Evolutionary conservation across 1,140 invertebrate species (phyloP).

Genomic region (Monochamus saltuarius): DNA sequence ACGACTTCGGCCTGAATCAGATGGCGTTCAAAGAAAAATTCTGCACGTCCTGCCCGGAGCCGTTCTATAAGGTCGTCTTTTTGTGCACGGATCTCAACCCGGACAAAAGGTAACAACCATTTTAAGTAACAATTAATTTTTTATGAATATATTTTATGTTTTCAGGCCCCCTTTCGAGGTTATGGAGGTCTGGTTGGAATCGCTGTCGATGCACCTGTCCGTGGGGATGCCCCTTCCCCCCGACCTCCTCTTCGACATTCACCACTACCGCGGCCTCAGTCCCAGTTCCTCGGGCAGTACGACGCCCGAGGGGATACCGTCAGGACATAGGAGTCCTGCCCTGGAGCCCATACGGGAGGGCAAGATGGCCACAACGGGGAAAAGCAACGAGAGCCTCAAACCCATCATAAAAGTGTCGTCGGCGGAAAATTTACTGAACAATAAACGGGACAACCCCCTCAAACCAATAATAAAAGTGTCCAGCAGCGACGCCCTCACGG

Average conservation of each 20-base stretch:
- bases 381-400: conserved; percentile 31
- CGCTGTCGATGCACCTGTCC: conserved; percentile 70
- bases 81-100: conserved; percentile 87
- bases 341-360: conserved; percentile 49
- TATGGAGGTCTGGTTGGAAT: conserved; percentile 81
- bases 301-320: conserved; percentile 56
- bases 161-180: conserved; percentile 80
- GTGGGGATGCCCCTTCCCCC: conserved; percentile 63
- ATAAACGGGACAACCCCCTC: conserved; percentile 4
- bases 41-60: conserved; percentile 82
- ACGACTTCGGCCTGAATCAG: conserved; percentile 90
- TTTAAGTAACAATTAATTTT: not conserved
- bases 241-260: conserved; percentile 73
- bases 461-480: conserved; percentile 41
- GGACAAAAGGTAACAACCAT: conserved; percentile 65
- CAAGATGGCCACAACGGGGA: conserved; percentile 28
- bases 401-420: conserved; percentile 38
- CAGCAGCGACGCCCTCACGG: conserved; percentile 20
- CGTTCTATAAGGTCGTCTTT: conserved; percentile 85
- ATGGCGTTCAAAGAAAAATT: conserved; percentile 84
- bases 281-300: conserved; percentile 62
- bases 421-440: conserved; percentile 25
- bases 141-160: conserved; percentile 9
- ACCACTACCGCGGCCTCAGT: conserved; percentile 65
- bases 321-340: conserved; percentile 45